These are phyloP conservation scores for Psettodes erumei DNA, from an alignment of 2,113 vertebrate species.

Conservation along the genomic window DNA sequence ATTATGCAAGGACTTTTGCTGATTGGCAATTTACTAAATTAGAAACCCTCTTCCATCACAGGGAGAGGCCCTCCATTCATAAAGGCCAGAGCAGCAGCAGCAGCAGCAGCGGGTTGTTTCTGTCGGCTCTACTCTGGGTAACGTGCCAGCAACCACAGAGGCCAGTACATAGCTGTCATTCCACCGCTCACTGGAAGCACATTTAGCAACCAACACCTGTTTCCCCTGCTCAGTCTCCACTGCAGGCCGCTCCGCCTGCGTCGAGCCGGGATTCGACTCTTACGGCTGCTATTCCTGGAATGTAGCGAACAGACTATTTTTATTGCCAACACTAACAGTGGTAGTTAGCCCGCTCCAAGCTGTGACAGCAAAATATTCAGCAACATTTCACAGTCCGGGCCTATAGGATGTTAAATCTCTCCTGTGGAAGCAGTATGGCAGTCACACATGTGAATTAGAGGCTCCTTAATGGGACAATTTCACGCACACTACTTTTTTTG, in stretches of 20 bases:
- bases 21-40: slow-evolving; percentile 14
- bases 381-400: slow-evolving; percentile 1
- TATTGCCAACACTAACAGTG: slow-evolving; percentile 18
- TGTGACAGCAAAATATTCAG: neutral
- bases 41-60: slow-evolving; percentile 20
- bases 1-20: slow-evolving; percentile 2
- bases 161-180: slow-evolving; percentile 88
- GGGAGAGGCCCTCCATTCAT: slow-evolving; percentile 66
- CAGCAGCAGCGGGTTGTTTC: slow-evolving; percentile 58
- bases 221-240: slow-evolving; percentile 83
- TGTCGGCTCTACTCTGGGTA: slow-evolving; percentile 67
- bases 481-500: too few relatives aligned
- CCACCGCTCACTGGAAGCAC: slow-evolving; percentile 87
- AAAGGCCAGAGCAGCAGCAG: slow-evolving; percentile 55
- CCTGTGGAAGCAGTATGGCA: neutral
- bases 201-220: slow-evolving; percentile 91
- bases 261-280: slow-evolving; percentile 37
- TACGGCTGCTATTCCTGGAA: slow-evolving; percentile 55
- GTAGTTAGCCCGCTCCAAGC: neutral
- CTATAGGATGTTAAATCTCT: neutral
- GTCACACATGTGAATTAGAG: too few relatives aligned
- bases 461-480: too few relatives aligned
- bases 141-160: slow-evolving; percentile 81
- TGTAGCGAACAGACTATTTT: slow-evolving; percentile 48
- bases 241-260: slow-evolving; percentile 39